A percentile compares a stretch with the other conserved stretches of the same genome.
phyloP scores from a whole-genome alignment of 2,888 invertebrate genomes.

The Napeogenes inachia region DNA sequence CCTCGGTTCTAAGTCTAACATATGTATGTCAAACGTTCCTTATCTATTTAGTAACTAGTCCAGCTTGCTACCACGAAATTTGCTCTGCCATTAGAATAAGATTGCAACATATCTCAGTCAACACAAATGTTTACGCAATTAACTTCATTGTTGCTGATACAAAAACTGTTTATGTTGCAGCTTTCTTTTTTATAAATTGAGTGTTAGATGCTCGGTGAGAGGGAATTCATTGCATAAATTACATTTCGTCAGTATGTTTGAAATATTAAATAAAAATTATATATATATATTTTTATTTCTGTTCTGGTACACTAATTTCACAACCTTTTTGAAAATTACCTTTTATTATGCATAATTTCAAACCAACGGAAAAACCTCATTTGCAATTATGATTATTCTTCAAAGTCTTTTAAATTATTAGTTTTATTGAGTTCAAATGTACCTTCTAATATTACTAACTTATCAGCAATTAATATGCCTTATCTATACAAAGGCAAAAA shows the following conservation, averaged over 20 bases:
- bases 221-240: constrained; percentile 4
- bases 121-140: constrained; percentile 26
- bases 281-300: no score
- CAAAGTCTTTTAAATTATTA: no score
- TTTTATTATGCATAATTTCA: no score
- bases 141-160: constrained; percentile 26
- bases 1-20: constrained; percentile 12
- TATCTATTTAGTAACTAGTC: constrained; percentile 29
- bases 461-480: no score
- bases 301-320: no score
- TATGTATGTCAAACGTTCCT: constrained; percentile 27
- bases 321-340: no score
- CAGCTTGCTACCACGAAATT: constrained; percentile 27
- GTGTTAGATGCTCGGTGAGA: constrained; percentile 13
- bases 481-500: not conserved
- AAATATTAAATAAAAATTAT: not conserved
- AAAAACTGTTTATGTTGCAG: constrained; percentile 14
- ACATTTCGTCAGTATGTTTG: constrained; percentile 2
- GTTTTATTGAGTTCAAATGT: no score
- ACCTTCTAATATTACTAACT: no score
- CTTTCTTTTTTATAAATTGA: constrained; percentile 25
- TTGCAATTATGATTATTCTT: no score
- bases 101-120: constrained; percentile 20
- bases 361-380: no score
- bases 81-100: constrained; percentile 24